Evolutionary conservation across 2,797 vertebrate species (phyloP).

Genomic region (Crenuchus spilurus): DNA sequence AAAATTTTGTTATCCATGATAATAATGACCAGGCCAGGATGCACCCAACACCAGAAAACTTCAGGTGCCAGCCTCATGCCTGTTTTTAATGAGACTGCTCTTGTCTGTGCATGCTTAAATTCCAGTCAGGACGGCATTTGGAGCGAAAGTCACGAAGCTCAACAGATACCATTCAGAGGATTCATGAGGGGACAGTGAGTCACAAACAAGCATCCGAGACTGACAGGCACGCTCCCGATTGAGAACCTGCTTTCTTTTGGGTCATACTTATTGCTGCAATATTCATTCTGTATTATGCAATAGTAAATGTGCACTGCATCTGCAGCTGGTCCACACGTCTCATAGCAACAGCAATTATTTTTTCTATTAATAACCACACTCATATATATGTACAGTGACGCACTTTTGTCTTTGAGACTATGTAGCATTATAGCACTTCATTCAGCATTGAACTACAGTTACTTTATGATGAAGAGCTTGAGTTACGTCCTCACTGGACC

Average conservation of each 20-base stretch:
- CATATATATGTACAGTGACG: conserved; percentile 15
- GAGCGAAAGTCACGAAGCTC: conserved; percentile 26
- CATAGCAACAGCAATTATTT: conserved; percentile 53
- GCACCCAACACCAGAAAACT: neutral
- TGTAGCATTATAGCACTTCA: neutral
- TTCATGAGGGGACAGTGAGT: conserved; percentile 12
- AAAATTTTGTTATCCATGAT: neutral
- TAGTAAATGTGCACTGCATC: conserved; percentile 44
- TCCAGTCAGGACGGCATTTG: neutral
- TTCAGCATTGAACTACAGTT: neutral
- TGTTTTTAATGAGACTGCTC: conserved; percentile 10
- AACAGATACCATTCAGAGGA: conserved; percentile 1
- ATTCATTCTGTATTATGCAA: conserved; percentile 41
- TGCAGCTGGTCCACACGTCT: conserved; percentile 37
- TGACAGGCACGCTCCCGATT: neutral
- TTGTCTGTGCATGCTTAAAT: neutral
- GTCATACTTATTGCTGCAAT: neutral
- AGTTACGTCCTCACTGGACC: neutral
- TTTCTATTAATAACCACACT: conserved; percentile 41
- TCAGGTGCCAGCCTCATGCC: neutral
- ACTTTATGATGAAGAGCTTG: neutral
- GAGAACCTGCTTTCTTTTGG: neutral
- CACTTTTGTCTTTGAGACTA: conserved; percentile 4
- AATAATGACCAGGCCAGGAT: neutral
- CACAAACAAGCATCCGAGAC: conserved; percentile 13